phyloP scores from a whole-genome alignment of 2,888 invertebrate genomes.

The Lasioglossum morio region DNA sequence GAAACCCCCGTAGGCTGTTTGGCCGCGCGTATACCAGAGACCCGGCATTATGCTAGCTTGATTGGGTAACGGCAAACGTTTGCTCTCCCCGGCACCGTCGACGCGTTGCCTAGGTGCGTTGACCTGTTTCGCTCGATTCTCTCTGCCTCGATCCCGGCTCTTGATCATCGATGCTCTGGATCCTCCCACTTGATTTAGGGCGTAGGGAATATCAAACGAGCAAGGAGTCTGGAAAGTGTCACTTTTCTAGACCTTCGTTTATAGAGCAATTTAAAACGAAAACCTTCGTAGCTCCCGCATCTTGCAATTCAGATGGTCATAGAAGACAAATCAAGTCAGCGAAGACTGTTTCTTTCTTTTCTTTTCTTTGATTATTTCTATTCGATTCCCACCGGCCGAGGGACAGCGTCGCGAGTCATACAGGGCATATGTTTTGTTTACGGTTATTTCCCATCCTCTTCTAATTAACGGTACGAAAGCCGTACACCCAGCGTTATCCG shows the following conservation, averaged over 20 bases:
- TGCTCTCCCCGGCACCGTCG: conserved; percentile 73
- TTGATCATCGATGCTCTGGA: conserved; percentile 27
- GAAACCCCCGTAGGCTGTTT: conserved; percentile 82
- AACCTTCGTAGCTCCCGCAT: too few relatives aligned
- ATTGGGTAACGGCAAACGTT: conserved; percentile 84
- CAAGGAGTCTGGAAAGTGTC: not conserved
- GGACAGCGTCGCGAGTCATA: too few relatives aligned
- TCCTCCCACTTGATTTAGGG: not conserved
- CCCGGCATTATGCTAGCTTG: conserved; percentile 83
- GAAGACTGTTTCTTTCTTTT: too few relatives aligned
- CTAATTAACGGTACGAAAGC: too few relatives aligned
- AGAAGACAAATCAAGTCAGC: too few relatives aligned
- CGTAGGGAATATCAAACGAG: not conserved
- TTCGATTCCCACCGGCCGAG: too few relatives aligned
- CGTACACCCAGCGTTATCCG: too few relatives aligned
- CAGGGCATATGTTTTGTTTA: too few relatives aligned
- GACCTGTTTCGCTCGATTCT: conserved; percentile 52
- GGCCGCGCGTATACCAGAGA: conserved; percentile 74
- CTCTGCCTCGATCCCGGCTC: conserved; percentile 1
- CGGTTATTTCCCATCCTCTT: too few relatives aligned
- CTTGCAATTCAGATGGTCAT: too few relatives aligned
- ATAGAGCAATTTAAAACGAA: too few relatives aligned
- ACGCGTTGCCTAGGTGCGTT: conserved; percentile 45
- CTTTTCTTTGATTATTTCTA: too few relatives aligned
- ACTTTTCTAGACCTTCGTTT: not conserved